Conservation (phyloP, 2,113 vertebrate genomes). For the Xenus cinereus region DNA sequence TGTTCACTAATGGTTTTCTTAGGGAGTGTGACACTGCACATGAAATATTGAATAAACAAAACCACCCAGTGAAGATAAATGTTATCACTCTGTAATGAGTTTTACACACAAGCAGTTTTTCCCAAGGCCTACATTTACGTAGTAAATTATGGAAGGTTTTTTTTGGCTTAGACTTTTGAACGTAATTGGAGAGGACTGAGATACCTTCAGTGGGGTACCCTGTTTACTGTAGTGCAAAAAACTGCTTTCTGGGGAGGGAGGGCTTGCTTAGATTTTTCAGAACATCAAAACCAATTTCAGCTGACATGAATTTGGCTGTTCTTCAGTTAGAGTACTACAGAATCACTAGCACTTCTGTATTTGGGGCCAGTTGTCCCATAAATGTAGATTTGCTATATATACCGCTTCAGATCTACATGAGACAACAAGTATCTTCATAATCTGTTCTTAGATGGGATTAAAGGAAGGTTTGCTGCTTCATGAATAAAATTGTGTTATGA, state of each 20-base stretch:
- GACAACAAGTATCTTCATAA: background rate
- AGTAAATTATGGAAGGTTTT: background rate
- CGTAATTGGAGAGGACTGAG: background rate
- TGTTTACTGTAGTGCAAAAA: background rate
- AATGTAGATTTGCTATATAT: background rate
- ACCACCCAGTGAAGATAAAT: background rate
- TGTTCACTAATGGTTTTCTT: background rate
- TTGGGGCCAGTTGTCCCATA: background rate
- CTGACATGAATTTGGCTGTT: background rate
- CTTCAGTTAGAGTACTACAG: background rate
- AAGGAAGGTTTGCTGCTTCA: background rate
- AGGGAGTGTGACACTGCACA: background rate
- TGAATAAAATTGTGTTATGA: conserved; percentile 18
- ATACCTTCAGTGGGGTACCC: background rate
- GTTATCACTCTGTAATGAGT: background rate
- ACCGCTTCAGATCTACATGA: background rate
- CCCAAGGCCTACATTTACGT: background rate
- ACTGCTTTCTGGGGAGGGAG: background rate
- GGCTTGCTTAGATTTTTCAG: background rate
- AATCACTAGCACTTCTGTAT: background rate
- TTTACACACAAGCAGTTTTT: background rate
- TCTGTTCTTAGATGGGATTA: conserved; percentile 43
- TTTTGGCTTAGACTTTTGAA: background rate
- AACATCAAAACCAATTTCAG: background rate
- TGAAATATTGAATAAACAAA: background rate